phyloP scores from a whole-genome alignment of 2,113 vertebrate genomes.

The Mionectes macconnelli region DNA sequence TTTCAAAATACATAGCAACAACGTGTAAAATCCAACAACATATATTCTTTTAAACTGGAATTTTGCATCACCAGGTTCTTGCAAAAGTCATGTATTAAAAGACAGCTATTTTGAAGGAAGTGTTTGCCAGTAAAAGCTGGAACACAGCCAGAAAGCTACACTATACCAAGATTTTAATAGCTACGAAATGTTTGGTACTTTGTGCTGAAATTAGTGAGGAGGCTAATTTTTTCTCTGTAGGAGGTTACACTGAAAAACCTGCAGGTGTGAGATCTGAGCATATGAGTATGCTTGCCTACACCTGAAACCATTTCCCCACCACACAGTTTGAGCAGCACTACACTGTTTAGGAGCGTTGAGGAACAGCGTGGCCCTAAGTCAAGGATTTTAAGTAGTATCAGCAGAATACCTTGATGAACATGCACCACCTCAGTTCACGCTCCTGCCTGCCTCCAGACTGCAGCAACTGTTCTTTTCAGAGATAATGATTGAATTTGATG shows the following conservation, averaged over 20 bases:
- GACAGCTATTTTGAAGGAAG: background rate
- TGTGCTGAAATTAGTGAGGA: background rate
- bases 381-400: conserved; percentile 11
- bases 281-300: background rate
- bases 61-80: background rate
- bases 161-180: background rate
- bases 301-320: background rate
- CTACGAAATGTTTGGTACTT: background rate
- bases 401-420: background rate
- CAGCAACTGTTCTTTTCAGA: conserved; percentile 18
- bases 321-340: background rate
- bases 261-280: background rate
- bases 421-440: conserved; percentile 10
- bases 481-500: conserved; percentile 53
- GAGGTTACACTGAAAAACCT: background rate
- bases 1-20: background rate
- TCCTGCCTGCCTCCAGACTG: conserved; percentile 30
- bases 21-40: background rate
- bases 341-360: background rate
- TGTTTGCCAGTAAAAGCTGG: conserved; percentile 10
- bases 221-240: conserved; percentile 4
- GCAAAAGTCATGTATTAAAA: background rate
- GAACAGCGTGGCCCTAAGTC: background rate
- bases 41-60: background rate
- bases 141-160: conserved; percentile 3